Conservation (phyloP, 2,113 vertebrate genomes). For the Catharus bicknelli region DNA sequence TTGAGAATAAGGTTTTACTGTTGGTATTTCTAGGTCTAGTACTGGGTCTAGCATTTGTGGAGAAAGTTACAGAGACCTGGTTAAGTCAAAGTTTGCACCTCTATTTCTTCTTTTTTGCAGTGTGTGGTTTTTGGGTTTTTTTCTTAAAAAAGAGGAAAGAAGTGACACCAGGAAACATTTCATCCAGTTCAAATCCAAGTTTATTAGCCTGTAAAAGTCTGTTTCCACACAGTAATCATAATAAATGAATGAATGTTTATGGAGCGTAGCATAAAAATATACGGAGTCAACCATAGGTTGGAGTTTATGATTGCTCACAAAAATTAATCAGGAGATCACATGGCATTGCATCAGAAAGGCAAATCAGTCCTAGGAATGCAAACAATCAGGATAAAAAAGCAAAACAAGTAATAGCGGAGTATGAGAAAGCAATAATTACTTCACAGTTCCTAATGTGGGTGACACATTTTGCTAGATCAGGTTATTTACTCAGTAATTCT, state of each 20-base stretch:
- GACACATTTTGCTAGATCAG: slow-evolving; percentile 38
- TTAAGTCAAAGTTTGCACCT: slow-evolving; percentile 5
- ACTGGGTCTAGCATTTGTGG: neutral
- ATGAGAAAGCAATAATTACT: slow-evolving; percentile 56
- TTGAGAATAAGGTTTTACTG: neutral
- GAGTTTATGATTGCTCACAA: slow-evolving; percentile 55
- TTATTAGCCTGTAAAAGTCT: slow-evolving; percentile 65
- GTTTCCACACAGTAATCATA: slow-evolving; percentile 60
- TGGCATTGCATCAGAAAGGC: slow-evolving; percentile 62
- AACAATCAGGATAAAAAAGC: slow-evolving; percentile 53
- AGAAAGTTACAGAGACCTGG: slow-evolving; percentile 15
- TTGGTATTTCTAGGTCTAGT: slow-evolving; percentile 14
- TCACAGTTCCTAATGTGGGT: slow-evolving; percentile 28
- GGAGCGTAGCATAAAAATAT: slow-evolving; percentile 29
- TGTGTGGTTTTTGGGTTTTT: neutral
- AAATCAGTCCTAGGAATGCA: slow-evolving; percentile 63
- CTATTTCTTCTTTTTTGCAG: neutral
- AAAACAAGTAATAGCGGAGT: slow-evolving; percentile 58
- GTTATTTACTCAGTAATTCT: slow-evolving; percentile 27
- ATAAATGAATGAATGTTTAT: slow-evolving; percentile 60
- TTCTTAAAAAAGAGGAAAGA: slow-evolving; percentile 23
- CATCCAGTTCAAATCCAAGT: slow-evolving; percentile 57
- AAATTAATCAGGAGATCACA: slow-evolving; percentile 68
- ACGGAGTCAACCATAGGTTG: slow-evolving; percentile 34
- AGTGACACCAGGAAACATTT: slow-evolving; percentile 22